Evolutionary conservation across 2,113 vertebrate species (phyloP).

Genomic region (Varanus salvator): DNA sequence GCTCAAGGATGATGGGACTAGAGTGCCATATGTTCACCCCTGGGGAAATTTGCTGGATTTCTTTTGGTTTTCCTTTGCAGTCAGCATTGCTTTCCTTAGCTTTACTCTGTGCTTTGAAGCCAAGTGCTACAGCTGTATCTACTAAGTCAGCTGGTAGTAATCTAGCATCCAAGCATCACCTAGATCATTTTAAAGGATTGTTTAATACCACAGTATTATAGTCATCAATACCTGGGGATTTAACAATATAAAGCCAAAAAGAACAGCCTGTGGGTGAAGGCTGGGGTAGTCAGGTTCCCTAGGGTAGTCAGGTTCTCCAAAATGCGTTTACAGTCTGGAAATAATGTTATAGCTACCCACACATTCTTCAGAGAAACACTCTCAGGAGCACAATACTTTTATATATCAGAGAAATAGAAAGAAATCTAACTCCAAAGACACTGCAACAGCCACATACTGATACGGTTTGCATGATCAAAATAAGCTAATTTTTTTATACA

Average conservation of each 20-base stretch:
- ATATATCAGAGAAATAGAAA: background rate
- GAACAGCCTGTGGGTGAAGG: background rate
- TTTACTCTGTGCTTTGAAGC: constrained; percentile 21
- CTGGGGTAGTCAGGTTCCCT: no score
- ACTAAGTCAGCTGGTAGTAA: background rate
- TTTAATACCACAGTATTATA: background rate
- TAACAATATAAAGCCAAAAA: background rate
- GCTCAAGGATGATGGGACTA: no score
- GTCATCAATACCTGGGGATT: background rate
- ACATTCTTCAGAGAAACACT: constrained; percentile 1
- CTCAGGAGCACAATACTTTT: background rate
- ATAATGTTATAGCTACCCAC: background rate
- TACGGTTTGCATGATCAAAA: no score
- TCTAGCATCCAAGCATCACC: background rate
- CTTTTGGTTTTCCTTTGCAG: background rate
- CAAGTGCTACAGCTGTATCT: background rate
- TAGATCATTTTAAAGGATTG: background rate
- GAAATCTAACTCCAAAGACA: background rate
- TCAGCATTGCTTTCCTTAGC: background rate
- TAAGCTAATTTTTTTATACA: no score
- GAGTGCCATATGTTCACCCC: no score
- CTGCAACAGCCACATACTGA: background rate
- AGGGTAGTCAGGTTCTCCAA: background rate
- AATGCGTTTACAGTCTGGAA: background rate
- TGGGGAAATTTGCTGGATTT: background rate